These are phyloP conservation scores for Leucoptera coffeella DNA, from an alignment of 2,888 invertebrate species.

Conservation along the genomic window DNA sequence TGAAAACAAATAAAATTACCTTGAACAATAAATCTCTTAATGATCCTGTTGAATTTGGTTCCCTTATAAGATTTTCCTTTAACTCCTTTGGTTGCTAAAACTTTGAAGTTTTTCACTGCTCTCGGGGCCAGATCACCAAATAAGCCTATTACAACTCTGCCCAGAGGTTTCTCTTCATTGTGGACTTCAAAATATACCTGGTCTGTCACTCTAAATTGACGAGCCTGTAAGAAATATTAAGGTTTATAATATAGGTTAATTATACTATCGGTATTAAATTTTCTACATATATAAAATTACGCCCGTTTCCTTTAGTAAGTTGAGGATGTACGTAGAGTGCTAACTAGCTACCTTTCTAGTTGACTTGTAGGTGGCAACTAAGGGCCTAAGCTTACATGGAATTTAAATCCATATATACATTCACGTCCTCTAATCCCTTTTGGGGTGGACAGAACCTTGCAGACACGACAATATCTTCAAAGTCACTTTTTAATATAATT, in stretches of 20 bases:
- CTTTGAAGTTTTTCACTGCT: slow-evolving; percentile 80
- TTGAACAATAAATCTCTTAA: slow-evolving; percentile 89
- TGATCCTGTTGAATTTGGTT: slow-evolving; percentile 76
- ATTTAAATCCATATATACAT: too few relatives aligned
- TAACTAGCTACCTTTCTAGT: too few relatives aligned
- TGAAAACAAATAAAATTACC: too few relatives aligned
- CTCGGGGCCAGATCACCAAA: slow-evolving; percentile 83
- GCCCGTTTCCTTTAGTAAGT: too few relatives aligned
- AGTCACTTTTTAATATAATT: too few relatives aligned
- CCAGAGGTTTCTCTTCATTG: slow-evolving; percentile 64
- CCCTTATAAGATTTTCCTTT: slow-evolving; percentile 73
- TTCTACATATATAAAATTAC: background rate
- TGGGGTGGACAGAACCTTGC: too few relatives aligned
- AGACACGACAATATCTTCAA: too few relatives aligned
- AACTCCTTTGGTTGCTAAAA: slow-evolving; percentile 70
- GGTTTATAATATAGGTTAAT: background rate
- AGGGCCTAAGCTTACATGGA: too few relatives aligned
- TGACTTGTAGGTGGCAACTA: too few relatives aligned
- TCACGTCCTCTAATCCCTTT: too few relatives aligned
- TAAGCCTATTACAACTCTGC: slow-evolving; percentile 79
- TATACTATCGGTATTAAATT: background rate
- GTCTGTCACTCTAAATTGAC: slow-evolving; percentile 66
- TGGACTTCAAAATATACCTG: slow-evolving; percentile 78
- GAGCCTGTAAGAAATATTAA: slow-evolving; percentile 32
- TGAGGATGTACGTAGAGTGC: too few relatives aligned